These are phyloP conservation scores for Dolichoris vasculosae DNA, from an alignment of 1,140 invertebrate genomes.

Conservation along the genomic window DNA sequence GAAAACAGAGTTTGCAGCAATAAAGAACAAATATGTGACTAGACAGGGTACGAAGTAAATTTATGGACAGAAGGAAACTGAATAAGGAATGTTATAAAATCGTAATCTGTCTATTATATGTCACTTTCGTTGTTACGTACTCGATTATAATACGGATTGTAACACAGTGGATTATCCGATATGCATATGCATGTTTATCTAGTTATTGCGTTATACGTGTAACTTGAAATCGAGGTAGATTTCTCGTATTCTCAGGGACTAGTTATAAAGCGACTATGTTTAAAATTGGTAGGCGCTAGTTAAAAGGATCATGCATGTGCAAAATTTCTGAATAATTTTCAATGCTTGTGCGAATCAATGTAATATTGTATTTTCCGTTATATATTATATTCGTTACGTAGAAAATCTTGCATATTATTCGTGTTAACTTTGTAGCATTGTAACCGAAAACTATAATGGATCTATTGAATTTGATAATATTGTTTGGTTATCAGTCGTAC, in stretches of 20 bases:
- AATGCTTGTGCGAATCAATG: not conserved
- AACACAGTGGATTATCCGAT: not conserved
- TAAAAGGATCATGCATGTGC: slow-evolving; percentile 2
- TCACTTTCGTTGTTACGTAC: not conserved
- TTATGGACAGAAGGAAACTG: not conserved
- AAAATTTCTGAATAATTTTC: slow-evolving; percentile 18
- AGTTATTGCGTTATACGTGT: not conserved
- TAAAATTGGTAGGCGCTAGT: not conserved
- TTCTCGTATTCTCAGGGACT: not conserved
- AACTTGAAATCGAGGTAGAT: not conserved
- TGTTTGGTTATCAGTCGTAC: too few relatives aligned
- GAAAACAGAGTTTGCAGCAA: not conserved
- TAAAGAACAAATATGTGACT: not conserved
- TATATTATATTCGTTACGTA: not conserved
- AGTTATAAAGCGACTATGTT: slow-evolving; percentile 1
- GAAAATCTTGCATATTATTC: not conserved
- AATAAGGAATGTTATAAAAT: slow-evolving; percentile 1
- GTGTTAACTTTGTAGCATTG: not conserved
- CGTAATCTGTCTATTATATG: slow-evolving; percentile 6
- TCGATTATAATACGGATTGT: slow-evolving; percentile 13
- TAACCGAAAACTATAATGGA: not conserved
- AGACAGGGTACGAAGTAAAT: too few relatives aligned
- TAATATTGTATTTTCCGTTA: not conserved
- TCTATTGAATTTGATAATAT: too few relatives aligned
- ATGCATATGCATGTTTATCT: not conserved